Conservation (phyloP, 2,888 invertebrate species). For the Ecdyonurus torrentis region DNA sequence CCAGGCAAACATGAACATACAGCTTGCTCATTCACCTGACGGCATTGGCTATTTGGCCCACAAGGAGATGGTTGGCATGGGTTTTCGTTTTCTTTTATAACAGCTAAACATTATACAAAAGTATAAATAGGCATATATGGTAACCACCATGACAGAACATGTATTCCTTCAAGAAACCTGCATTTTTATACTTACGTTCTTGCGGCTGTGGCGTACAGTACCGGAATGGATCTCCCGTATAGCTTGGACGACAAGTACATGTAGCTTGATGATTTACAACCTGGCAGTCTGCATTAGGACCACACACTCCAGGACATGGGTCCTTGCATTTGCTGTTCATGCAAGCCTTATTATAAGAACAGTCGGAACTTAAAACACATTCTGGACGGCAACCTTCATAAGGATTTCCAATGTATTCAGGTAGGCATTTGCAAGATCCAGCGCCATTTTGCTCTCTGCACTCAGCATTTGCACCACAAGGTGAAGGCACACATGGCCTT, state of each 20-base stretch:
- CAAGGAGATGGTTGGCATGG: slow-evolving; percentile 54
- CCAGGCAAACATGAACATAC: slow-evolving; percentile 53
- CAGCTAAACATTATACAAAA: slow-evolving; percentile 12
- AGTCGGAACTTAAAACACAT: slow-evolving; percentile 51
- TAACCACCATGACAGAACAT: too few species aligned
- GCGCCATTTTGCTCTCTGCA: slow-evolving; percentile 31
- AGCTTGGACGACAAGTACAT: slow-evolving; percentile 44
- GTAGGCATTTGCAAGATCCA: slow-evolving; percentile 47
- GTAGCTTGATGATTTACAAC: slow-evolving; percentile 60
- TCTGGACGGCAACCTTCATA: slow-evolving; percentile 58
- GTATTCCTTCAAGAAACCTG: background rate
- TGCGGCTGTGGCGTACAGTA: slow-evolving; percentile 5
- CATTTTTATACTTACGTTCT: slow-evolving; percentile 10
- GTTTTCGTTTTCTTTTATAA: slow-evolving; percentile 17
- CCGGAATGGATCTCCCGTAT: slow-evolving; percentile 61
- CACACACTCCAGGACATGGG: slow-evolving; percentile 58
- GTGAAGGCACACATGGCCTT: slow-evolving; percentile 18
- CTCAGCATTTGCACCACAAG: slow-evolving; percentile 24
- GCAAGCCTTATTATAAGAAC: slow-evolving; percentile 47
- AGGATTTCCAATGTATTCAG: slow-evolving; percentile 57
- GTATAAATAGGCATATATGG: background rate
- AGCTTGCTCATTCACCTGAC: slow-evolving; percentile 43
- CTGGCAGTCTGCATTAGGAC: slow-evolving; percentile 47
- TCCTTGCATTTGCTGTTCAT: slow-evolving; percentile 51
- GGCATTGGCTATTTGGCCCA: slow-evolving; percentile 57